These are phyloP conservation scores for Furcifer pardalis DNA, from an alignment of 2,797 vertebrate species.

Conservation along the genomic window DNA sequence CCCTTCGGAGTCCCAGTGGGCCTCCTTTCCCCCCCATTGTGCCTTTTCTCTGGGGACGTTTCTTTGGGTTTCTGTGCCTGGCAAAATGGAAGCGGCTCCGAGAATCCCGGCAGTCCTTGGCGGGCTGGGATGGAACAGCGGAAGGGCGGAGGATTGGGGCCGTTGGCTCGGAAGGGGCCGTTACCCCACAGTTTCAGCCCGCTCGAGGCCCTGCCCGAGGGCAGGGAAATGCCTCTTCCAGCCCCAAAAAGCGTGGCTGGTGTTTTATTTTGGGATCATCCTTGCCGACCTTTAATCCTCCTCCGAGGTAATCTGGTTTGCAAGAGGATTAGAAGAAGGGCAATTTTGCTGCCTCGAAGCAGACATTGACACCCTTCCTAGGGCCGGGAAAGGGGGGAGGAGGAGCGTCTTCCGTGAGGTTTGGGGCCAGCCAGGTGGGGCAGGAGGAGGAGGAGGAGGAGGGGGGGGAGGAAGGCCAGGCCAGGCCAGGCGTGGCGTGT, in stretches of 20 bases:
- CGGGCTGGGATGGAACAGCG: too few species aligned
- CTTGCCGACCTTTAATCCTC: constrained; percentile 53
- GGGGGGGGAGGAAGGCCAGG: neutral
- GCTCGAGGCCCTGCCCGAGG: rapidly evolving
- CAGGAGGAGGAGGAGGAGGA: neutral
- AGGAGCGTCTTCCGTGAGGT: too few species aligned
- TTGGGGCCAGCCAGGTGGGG: too few species aligned
- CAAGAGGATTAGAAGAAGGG: constrained; percentile 43
- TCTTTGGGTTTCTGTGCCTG: too few species aligned
- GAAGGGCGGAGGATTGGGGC: too few species aligned
- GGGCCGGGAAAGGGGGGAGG: constrained; percentile 13
- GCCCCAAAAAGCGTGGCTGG: neutral
- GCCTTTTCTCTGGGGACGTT: too few species aligned
- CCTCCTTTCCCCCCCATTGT: too few species aligned
- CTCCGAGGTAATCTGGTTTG: constrained; percentile 41
- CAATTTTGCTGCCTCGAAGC: constrained; percentile 34
- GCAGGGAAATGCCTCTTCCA: neutral
- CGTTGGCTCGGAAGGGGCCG: too few species aligned
- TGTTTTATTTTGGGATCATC: constrained; percentile 60
- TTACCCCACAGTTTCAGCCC: neutral
- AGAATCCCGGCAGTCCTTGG: neutral
- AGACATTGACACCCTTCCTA: neutral
- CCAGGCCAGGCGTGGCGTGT: too few species aligned
- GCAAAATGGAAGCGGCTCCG: neutral
- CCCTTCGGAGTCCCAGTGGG: too few species aligned